Conservation (phyloP, 2,113 vertebrate species). For the Geothlypis trichas region DNA sequence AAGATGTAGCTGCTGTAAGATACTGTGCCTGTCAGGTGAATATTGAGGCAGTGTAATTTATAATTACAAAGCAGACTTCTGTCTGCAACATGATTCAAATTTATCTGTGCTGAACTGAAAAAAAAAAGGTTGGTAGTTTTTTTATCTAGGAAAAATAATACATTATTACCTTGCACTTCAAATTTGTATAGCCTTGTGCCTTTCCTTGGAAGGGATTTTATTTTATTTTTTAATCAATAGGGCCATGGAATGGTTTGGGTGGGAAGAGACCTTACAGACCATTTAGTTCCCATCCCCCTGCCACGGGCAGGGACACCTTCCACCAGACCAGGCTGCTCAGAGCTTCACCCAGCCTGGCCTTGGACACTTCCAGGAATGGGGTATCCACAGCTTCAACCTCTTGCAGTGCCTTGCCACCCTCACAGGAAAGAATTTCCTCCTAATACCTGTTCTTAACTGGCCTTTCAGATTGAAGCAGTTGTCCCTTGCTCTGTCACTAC, state of each 20-base stretch:
- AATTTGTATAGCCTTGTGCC: background rate
- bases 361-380: background rate
- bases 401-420: accelerated
- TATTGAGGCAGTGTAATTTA: background rate
- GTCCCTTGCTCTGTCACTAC: background rate
- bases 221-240: background rate
- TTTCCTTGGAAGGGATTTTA: background rate
- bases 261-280: background rate
- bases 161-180: background rate
- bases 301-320: background rate
- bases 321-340: background rate
- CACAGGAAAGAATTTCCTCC: background rate
- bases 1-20: background rate
- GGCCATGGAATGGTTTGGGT: background rate
- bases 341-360: background rate
- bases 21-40: background rate
- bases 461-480: background rate
- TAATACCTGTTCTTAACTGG: background rate
- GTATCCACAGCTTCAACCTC: background rate
- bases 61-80: background rate
- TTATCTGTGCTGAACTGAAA: background rate
- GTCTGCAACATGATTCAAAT: background rate
- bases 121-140: background rate
- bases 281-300: too few relatives aligned
- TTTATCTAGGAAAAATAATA: background rate